phyloP scores from a whole-genome alignment of 2,113 vertebrate genomes.

The Rhagologus leucostigma region DNA sequence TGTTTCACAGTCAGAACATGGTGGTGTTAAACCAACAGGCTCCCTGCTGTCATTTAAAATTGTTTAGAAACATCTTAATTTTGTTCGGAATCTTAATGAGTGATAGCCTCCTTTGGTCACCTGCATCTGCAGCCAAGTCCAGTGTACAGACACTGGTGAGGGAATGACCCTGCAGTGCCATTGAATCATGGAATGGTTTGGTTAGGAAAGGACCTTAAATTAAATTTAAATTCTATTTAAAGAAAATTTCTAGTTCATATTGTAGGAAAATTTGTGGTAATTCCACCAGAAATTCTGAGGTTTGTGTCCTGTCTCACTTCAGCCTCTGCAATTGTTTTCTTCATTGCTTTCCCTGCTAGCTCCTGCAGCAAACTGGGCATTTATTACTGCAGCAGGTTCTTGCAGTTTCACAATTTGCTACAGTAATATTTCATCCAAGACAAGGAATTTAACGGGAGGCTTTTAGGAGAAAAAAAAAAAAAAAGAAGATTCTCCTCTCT shows the following conservation, averaged over 20 bases:
- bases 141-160: not conserved
- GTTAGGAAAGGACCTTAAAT: not conserved
- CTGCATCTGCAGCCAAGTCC: not conserved
- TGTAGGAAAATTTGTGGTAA: not conserved
- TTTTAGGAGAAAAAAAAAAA: not conserved
- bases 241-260: not conserved
- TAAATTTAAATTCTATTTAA: not conserved
- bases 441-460: not conserved
- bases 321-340: not conserved
- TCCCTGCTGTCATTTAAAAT: not conserved
- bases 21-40: not conserved
- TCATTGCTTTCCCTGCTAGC: not conserved
- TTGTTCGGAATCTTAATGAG: not conserved
- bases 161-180: not conserved
- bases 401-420: not conserved
- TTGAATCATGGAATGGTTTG: not conserved
- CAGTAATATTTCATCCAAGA: not conserved
- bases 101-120: accelerated
- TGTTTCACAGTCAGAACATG: not conserved
- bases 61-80: not conserved
- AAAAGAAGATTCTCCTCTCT: not conserved
- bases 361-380: not conserved
- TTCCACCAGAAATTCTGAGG: not conserved
- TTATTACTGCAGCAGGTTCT: not conserved
- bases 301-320: not conserved